Conservation (phyloP, 1,140 invertebrate species). For the Magallana angulata region DNA sequence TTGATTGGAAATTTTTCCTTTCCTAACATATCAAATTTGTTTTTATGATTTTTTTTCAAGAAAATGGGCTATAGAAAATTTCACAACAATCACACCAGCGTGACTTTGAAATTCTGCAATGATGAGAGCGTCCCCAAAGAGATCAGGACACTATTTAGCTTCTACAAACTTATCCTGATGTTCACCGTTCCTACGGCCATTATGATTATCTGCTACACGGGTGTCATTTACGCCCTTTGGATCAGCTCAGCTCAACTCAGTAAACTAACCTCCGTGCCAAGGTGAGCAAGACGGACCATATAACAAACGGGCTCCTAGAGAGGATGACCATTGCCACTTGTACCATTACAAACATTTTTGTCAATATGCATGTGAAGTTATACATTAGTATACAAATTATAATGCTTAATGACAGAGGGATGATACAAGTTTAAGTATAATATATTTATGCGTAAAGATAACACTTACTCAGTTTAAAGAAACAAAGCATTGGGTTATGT, state of each 20-base stretch:
- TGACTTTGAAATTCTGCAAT: conserved; percentile 78
- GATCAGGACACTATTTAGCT: conserved; percentile 74
- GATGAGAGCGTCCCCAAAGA: conserved; percentile 68
- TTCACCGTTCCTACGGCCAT: conserved; percentile 80
- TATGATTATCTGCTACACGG: conserved; percentile 82
- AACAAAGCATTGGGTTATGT: no score
- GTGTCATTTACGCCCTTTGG: conserved; percentile 83
- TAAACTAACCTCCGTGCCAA: conserved; percentile 65
- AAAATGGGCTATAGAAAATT: conserved; percentile 75
- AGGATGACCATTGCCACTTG: no score
- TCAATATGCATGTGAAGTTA: no score
- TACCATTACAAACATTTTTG: no score
- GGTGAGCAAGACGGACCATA: conserved; percentile 36
- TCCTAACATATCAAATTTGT: no score
- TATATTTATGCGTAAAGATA: no score
- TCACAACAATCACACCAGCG: conserved; percentile 76
- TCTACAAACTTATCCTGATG: conserved; percentile 81
- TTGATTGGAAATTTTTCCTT: no score
- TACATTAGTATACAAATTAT: no score
- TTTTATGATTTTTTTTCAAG: conserved; percentile 64
- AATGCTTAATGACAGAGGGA: no score
- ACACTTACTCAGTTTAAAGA: no score
- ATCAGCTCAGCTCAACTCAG: conserved; percentile 79
- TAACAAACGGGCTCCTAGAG: no score
- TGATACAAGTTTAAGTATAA: no score